phyloP scores from a whole-genome alignment of 1,140 invertebrate genomes.

The Macrosteles quadrilineatus region DNA sequence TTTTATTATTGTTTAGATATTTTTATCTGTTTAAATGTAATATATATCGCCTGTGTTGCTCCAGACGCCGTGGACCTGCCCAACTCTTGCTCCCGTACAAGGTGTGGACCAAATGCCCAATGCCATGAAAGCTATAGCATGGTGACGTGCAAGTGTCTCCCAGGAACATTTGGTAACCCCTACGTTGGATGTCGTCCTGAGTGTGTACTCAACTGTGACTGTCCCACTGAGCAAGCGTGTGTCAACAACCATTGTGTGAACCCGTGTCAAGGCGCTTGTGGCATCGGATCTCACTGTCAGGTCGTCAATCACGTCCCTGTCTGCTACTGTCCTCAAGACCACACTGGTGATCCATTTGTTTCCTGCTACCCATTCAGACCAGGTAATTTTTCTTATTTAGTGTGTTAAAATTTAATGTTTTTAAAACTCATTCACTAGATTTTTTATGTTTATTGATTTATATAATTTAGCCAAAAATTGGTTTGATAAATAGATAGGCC shows the following conservation, averaged over 20 bases:
- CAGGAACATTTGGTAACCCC: conserved; percentile 62
- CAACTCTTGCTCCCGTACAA: conserved; percentile 66
- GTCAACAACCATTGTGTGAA: conserved; percentile 78
- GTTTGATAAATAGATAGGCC: no score
- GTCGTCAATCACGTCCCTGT: conserved; percentile 76
- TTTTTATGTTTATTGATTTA: no score
- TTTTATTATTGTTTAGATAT: no score
- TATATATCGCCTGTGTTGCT: no score
- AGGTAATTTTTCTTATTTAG: conserved; percentile 37
- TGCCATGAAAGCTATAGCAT: conserved; percentile 62
- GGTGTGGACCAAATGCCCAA: conserved; percentile 74
- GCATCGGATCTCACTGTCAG: conserved; percentile 70
- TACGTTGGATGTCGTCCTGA: conserved; percentile 72
- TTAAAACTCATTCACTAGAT: neutral
- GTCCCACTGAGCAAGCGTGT: conserved; percentile 65
- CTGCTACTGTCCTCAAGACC: conserved; percentile 71
- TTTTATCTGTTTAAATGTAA: no score
- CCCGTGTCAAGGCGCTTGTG: conserved; percentile 76
- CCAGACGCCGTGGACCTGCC: conserved; percentile 45
- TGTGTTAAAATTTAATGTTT: neutral
- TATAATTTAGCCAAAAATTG: no score
- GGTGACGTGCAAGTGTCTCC: conserved; percentile 65
- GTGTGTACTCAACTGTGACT: conserved; percentile 78
- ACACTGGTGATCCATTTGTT: conserved; percentile 77
- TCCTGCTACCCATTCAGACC: conserved; percentile 61